These are phyloP conservation scores for Penaeus indicus DNA, from an alignment of 1,140 invertebrate species.

Conservation along the genomic window DNA sequence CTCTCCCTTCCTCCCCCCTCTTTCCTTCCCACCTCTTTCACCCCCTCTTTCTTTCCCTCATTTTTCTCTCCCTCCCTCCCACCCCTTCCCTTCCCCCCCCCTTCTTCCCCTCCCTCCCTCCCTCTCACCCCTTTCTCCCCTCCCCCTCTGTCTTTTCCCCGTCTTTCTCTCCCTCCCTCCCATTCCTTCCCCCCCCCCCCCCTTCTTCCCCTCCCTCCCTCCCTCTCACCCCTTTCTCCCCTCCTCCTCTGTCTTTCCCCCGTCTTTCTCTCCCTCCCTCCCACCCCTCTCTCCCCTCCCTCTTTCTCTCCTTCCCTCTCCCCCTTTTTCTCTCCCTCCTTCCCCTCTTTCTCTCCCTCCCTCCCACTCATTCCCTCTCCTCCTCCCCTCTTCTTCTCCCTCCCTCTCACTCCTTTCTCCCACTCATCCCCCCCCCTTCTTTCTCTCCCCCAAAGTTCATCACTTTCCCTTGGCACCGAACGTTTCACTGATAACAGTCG, in stretches of 20 bases:
- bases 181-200: not conserved
- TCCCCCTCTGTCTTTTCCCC: not conserved
- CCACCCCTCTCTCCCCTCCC: no score
- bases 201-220: not conserved
- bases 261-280: not conserved
- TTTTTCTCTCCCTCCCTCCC: not conserved
- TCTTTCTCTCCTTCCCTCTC: no score
- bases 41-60: not conserved
- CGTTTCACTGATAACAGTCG: no score
- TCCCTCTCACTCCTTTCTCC: no score
- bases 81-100: not conserved
- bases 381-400: no score
- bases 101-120: not conserved
- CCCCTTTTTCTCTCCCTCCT: no score
- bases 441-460: no score
- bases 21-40: not conserved
- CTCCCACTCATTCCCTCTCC: no score
- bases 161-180: not conserved
- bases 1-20: not conserved
- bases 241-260: no score
- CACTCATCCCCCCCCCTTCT: no score
- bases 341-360: no score
- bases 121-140: not conserved
- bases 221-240: not conserved
- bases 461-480: no score